A percentile compares a stretch with the other conserved stretches of the same genome.
Evolutionary conservation across 2,113 vertebrate genomes (phyloP).

Genomic region (Phoxinus phoxinus): DNA sequence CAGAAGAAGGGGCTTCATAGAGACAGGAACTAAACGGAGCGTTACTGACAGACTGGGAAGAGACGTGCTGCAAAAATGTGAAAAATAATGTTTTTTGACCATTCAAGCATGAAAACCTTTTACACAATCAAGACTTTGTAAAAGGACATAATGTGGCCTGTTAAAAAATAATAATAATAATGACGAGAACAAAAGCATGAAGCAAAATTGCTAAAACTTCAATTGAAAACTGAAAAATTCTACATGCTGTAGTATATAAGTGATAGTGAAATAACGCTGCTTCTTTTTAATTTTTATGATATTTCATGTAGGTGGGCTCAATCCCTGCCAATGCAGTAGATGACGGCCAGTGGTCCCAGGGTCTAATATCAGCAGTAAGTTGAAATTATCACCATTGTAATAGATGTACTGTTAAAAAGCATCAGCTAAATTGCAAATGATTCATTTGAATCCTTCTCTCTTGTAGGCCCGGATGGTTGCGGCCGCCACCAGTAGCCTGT

Average conservation of each 20-base stretch:
- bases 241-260: background rate
- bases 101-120: no score
- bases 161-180: no score
- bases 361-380: conserved; percentile 98
- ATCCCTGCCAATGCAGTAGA: conserved; percentile 94
- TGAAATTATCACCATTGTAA: background rate
- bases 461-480: conserved; percentile 94
- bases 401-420: background rate
- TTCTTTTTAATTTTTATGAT: background rate
- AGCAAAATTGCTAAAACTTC: background rate
- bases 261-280: background rate
- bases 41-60: no score
- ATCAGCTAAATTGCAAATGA: background rate
- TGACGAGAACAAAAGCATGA: no score
- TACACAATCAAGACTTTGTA: no score
- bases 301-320: conserved; percentile 86
- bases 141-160: no score
- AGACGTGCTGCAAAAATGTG: no score
- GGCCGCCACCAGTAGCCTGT: conserved; percentile 94
- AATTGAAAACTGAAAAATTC: background rate
- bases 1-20: no score
- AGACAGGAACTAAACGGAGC: no score
- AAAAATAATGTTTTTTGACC: no score
- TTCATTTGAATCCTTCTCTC: background rate
- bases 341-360: conserved; percentile 98